These are phyloP conservation scores for Apamea anceps DNA, from an alignment of 2,888 invertebrate genomes.

Conservation along the genomic window DNA sequence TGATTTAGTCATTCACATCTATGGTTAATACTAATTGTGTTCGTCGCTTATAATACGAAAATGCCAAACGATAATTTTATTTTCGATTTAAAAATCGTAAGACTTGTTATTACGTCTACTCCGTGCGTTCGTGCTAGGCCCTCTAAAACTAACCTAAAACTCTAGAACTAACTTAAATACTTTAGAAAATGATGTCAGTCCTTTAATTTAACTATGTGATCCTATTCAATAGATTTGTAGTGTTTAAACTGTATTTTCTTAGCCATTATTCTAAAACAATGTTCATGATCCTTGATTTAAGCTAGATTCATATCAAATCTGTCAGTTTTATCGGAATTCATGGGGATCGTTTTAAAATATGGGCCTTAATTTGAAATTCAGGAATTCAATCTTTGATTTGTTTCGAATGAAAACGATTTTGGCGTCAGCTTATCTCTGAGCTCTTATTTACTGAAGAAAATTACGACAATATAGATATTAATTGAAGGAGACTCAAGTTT, in stretches of 20 bases:
- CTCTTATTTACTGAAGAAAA: background rate
- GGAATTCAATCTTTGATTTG: background rate
- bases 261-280: background rate
- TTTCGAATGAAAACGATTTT: constrained; percentile 9
- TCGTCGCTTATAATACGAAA: background rate
- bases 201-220: background rate
- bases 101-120: background rate
- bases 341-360: background rate
- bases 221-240: background rate
- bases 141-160: background rate
- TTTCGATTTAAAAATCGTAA: background rate
- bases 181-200: background rate
- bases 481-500: background rate
- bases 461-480: background rate
- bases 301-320: constrained; percentile 4
- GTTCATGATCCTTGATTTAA: constrained; percentile 19
- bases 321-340: constrained; percentile 1
- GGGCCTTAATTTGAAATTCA: background rate
- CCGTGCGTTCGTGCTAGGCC: background rate
- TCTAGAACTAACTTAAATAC: background rate
- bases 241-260: background rate
- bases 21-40: background rate
- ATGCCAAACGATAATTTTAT: background rate
- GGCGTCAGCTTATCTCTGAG: background rate
- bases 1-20: background rate